Conservation (phyloP, 2,888 invertebrate species). For the Diogma glabrata region DNA sequence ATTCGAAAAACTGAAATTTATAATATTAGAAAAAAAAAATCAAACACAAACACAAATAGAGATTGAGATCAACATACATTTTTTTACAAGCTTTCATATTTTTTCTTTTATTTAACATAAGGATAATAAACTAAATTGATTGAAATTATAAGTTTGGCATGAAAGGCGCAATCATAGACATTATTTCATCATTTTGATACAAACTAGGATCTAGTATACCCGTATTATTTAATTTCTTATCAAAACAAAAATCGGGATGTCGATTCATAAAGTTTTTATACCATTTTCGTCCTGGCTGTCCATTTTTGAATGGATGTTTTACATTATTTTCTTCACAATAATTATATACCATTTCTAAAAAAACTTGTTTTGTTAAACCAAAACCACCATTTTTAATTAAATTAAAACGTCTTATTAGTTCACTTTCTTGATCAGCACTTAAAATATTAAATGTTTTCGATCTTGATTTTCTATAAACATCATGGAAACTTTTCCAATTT, state of each 20-base stretch:
- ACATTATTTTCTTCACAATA: conserved; percentile 7
- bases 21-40: too few relatives aligned
- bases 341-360: conserved; percentile 5
- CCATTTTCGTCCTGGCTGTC: conserved; percentile 4
- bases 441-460: conserved; percentile 1
- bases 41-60: too few relatives aligned
- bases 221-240: neutral
- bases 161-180: too few relatives aligned
- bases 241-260: conserved; percentile 5
- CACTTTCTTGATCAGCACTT: conserved; percentile 4
- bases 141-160: too few relatives aligned
- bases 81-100: too few relatives aligned
- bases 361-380: conserved; percentile 1
- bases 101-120: too few relatives aligned
- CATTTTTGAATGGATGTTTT: conserved; percentile 7
- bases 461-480: too few relatives aligned
- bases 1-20: too few relatives aligned
- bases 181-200: neutral
- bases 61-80: too few relatives aligned
- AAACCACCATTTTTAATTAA: conserved; percentile 1
- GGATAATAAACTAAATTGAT: too few relatives aligned
- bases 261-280: neutral
- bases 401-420: neutral
- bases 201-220: conserved; percentile 7
- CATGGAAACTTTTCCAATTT: conserved; percentile 6